These are phyloP conservation scores for Uromys caudimaculatus DNA, from an alignment of 2,797 vertebrate genomes.

Conservation along the genomic window DNA sequence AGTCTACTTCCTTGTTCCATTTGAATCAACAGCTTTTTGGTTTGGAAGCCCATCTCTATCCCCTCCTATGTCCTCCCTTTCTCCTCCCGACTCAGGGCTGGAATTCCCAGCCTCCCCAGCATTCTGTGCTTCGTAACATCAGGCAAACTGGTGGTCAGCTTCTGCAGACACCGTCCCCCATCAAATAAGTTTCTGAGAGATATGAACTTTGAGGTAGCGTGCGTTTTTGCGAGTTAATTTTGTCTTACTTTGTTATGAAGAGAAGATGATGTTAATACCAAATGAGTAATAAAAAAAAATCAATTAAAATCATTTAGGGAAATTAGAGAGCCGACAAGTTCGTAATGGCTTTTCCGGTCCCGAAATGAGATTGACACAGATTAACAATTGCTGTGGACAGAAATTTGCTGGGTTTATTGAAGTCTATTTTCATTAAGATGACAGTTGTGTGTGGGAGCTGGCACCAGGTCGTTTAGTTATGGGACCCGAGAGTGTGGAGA, in stretches of 20 bases:
- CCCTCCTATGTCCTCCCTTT: neutral
- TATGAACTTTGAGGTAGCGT: slow-evolving; percentile 17
- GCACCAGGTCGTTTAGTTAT: slow-evolving; percentile 63
- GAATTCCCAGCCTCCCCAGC: neutral
- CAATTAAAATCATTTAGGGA: slow-evolving; percentile 81
- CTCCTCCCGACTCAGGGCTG: neutral
- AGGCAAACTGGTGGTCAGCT: neutral
- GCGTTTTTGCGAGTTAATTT: slow-evolving; percentile 58
- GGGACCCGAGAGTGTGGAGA: slow-evolving; percentile 63
- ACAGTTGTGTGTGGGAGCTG: slow-evolving; percentile 64
- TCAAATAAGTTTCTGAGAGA: slow-evolving; percentile 53
- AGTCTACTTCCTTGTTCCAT: neutral
- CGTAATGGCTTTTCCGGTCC: slow-evolving; percentile 73
- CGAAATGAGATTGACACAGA: slow-evolving; percentile 79
- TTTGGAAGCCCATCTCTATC: neutral
- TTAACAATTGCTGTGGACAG: slow-evolving; percentile 70
- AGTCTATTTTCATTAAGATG: slow-evolving; percentile 79
- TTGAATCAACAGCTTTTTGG: neutral
- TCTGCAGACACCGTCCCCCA: neutral
- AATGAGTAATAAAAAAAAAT: slow-evolving; percentile 73
- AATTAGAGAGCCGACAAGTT: slow-evolving; percentile 77
- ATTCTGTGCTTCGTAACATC: neutral
- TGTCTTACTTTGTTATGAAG: slow-evolving; percentile 73
- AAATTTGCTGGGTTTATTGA: slow-evolving; percentile 67
- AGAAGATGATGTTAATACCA: slow-evolving; percentile 67